Evolutionary conservation across 2,113 vertebrate species (phyloP), one percentile per base, ranked within the genome.

Genomic region (Rhea pennata): DNA sequence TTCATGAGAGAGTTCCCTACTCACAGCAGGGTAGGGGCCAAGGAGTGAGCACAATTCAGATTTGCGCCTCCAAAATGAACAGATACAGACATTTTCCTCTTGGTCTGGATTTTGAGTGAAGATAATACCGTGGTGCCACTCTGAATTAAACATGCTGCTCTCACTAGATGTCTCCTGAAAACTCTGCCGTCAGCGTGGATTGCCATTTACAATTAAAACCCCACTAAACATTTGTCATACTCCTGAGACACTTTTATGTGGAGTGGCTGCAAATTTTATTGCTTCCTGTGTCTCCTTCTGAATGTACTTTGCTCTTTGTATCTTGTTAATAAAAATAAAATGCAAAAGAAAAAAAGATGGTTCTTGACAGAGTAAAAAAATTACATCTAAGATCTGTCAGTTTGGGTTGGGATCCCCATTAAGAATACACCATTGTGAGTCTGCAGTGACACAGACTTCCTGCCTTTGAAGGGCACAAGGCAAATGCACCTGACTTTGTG

Each of bases 401-500:
- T 92, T 92, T 96, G 87, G 75, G 39, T 95, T 95, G 94, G 94
- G 91, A 96, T 95, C 93, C 59, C 94, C 79, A 92, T 95, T 96
- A 95, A 88, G 87, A 93, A 94, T 85, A 84, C 39, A 84, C 67
- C 29, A 86, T 51, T 19, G 31, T 59, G 87, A 90, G 65, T 77
- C 78, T 88, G 84, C 75, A 91, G 91, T 62, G 82, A 91, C 94
- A 95, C 75, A 67, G 69, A 84, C 87, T 95, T 96, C 87, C 91
- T 90, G 89, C 87, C 82, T 90, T 70, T 90, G 84, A 96, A 95
- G 87, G 91, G 87, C 91, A 92, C 64, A 64, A 76, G 64, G 89
- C 90, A 96, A 91, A 90, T 81, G 92, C 82, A 95, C 89, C 91
- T 95, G 94, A 94, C 87, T 64, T 42, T 82, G 74, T 0, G 7